phyloP scores from a whole-genome alignment of 2,113 vertebrate genomes.

The Scatophagus argus region DNA sequence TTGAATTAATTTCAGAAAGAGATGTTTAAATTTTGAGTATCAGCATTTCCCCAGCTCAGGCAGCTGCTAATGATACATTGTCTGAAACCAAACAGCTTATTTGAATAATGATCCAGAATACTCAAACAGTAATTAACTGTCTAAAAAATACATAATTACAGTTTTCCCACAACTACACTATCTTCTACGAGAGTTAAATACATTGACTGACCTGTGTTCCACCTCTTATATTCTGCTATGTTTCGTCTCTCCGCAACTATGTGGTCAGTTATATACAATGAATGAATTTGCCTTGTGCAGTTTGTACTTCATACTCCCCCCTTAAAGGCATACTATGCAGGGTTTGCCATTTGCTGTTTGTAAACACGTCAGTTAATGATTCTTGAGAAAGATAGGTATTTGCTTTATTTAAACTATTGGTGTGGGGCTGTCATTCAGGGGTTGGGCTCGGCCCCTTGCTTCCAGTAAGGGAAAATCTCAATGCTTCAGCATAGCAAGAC shows the following conservation, averaged over 20 bases:
- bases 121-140: not conserved
- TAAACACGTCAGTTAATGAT: no score
- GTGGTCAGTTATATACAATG: not conserved
- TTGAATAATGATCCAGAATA: not conserved
- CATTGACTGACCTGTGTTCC: not conserved
- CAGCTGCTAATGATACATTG: not conserved
- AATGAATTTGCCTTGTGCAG: not conserved
- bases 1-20: constrained; percentile 1
- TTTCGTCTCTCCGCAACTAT: not conserved
- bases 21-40: not conserved
- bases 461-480: no score
- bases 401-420: no score
- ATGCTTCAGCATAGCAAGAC: no score
- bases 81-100: not conserved
- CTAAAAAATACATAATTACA: not conserved
- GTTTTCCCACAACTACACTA: not conserved
- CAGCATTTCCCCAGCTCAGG: not conserved
- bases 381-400: no score
- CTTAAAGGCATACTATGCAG: no score
- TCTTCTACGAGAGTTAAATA: not conserved
- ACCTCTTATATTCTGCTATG: not conserved
- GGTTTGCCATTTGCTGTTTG: no score
- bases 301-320: not conserved
- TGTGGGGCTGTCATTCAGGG: no score
- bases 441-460: no score